These are phyloP conservation scores for Belgica antarctica DNA, from an alignment of 2,888 invertebrate genomes.

Conservation along the genomic window DNA sequence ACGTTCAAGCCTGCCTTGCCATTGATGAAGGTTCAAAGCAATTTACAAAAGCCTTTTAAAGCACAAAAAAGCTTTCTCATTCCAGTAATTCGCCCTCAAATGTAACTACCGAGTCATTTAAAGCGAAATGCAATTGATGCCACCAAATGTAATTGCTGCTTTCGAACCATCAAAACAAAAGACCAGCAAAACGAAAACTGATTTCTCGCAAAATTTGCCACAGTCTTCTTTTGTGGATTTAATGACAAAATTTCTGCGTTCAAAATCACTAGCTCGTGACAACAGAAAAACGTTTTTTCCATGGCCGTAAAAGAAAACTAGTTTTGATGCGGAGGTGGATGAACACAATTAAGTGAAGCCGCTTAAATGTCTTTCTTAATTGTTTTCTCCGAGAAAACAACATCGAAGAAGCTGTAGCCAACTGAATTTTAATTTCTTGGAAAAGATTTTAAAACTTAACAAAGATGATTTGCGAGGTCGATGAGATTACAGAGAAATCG, in stretches of 20 bases:
- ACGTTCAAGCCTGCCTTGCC: too few relatives aligned
- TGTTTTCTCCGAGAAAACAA: background rate
- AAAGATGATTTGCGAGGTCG: too few relatives aligned
- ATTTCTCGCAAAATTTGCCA: background rate
- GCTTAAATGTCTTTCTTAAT: background rate
- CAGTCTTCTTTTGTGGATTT: conserved; percentile 10
- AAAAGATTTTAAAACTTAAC: too few relatives aligned
- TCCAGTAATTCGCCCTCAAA: background rate
- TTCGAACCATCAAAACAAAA: background rate
- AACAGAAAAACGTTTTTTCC: too few relatives aligned
- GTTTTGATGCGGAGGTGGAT: background rate
- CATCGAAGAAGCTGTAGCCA: background rate
- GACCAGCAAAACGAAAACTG: background rate
- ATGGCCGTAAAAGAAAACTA: background rate
- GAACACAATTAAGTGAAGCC: conserved; percentile 5
- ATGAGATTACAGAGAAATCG: too few relatives aligned
- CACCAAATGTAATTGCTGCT: background rate
- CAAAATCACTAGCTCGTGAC: background rate
- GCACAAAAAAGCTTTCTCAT: background rate
- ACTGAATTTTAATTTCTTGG: background rate
- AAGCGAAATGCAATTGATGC: too few relatives aligned
- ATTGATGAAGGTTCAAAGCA: too few relatives aligned
- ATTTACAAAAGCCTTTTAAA: too few relatives aligned
- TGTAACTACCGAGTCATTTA: background rate
- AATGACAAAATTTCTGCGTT: background rate